phyloP scores from a whole-genome alignment of 2,888 invertebrate genomes.

The Melinaea marsaeus region DNA sequence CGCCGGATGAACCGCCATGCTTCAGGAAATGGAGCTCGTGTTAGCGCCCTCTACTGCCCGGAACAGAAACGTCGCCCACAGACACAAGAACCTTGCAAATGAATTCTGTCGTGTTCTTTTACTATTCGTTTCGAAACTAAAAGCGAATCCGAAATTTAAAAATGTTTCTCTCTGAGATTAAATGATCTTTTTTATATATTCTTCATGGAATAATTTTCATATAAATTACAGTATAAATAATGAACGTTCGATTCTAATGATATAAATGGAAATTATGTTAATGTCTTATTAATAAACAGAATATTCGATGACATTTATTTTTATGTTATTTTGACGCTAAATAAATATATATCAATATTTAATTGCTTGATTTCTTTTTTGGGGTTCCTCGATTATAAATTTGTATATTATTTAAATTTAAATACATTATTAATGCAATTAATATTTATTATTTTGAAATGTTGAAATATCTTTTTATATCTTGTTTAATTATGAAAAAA shows the following conservation, averaged over 20 bases:
- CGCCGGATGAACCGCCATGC: constrained; percentile 64
- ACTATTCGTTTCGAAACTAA: constrained; percentile 10
- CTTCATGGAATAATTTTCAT: background rate
- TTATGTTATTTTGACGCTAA: constrained; percentile 6
- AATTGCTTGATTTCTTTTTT: constrained; percentile 5
- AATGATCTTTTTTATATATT: background rate
- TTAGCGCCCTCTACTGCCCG: constrained; percentile 55
- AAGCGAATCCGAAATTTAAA: background rate
- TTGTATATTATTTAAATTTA: too few species aligned
- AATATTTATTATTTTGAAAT: too few species aligned
- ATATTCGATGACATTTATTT: constrained; percentile 6
- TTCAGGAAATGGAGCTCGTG: constrained; percentile 73
- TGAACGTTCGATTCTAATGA: constrained; percentile 1
- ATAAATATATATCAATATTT: constrained; percentile 4
- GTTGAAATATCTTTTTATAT: too few species aligned
- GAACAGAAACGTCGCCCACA: constrained; percentile 32
- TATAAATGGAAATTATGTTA: constrained; percentile 5
- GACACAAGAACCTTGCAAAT: constrained; percentile 36
- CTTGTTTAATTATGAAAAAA: too few species aligned
- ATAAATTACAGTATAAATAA: constrained; percentile 2
- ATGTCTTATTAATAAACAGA: constrained; percentile 8
- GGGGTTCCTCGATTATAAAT: background rate
- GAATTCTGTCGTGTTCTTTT: constrained; percentile 33
- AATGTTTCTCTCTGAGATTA: background rate
- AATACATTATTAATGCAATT: too few species aligned